Conservation (phyloP, 2,888 invertebrate genomes). For the Eubasilissa splendida region DNA sequence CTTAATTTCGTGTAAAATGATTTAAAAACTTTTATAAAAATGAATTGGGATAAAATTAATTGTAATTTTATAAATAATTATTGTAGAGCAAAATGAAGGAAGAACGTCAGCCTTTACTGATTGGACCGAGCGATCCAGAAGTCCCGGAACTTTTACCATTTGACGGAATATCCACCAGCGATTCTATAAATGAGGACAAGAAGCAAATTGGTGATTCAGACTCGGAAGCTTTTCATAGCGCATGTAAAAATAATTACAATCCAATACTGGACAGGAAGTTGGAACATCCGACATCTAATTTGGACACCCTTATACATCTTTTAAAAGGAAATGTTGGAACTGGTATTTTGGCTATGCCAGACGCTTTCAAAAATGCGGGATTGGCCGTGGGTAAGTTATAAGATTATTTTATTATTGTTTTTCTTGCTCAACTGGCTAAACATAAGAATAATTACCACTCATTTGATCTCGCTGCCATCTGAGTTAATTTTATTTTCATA, state of each 20-base stretch:
- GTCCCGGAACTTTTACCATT: constrained; percentile 45
- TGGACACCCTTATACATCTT: constrained; percentile 83
- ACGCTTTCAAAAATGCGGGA: constrained; percentile 93
- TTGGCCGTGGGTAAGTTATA: constrained; percentile 79
- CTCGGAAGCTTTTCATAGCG: constrained; percentile 62
- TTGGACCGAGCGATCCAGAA: constrained; percentile 61
- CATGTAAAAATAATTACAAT: constrained; percentile 64
- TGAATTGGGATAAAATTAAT: too few relatives aligned
- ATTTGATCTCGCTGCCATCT: too few relatives aligned
- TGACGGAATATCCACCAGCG: constrained; percentile 31
- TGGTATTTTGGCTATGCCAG: constrained; percentile 97
- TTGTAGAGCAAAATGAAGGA: constrained; percentile 71
- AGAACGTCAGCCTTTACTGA: constrained; percentile 81
- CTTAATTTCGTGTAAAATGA: too few relatives aligned
- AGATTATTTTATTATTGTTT: not conserved
- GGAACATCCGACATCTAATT: constrained; percentile 86
- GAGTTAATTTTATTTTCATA: too few relatives aligned
- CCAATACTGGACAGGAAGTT: constrained; percentile 79
- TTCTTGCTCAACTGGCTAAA: not conserved
- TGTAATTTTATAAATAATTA: not conserved
- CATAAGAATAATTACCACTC: not conserved
- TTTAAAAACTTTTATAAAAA: too few relatives aligned
- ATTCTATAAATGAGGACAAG: constrained; percentile 64
- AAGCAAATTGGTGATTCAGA: constrained; percentile 60
- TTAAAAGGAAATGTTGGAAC: constrained; percentile 88